Evolutionary conservation across 2,888 invertebrate species (phyloP).

Genomic region (Papilio elwesi): DNA sequence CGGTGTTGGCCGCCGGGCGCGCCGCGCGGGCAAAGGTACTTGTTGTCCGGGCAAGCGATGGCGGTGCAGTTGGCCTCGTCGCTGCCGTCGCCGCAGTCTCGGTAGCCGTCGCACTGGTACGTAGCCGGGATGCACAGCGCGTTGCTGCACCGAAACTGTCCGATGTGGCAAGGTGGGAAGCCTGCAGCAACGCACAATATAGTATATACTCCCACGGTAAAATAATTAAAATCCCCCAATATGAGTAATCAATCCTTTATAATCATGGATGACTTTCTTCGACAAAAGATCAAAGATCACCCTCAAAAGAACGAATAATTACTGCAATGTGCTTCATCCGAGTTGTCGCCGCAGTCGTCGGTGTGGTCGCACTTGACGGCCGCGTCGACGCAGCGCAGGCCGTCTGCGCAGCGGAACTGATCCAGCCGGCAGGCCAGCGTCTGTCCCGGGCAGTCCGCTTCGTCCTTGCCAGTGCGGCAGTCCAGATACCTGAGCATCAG

Average conservation of each 20-base stretch:
- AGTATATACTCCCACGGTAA: neutral
- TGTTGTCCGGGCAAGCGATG: slow-evolving; percentile 94
- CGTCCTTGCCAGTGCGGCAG: slow-evolving; percentile 93
- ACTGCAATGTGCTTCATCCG: slow-evolving; percentile 96
- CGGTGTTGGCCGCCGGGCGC: slow-evolving; percentile 89
- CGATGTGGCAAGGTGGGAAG: slow-evolving; percentile 94
- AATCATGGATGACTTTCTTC: no score
- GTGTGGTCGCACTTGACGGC: slow-evolving; percentile 92
- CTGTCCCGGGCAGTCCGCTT: slow-evolving; percentile 88
- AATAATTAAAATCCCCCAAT: no score
- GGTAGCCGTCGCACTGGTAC: slow-evolving; percentile 93
- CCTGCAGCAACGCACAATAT: slow-evolving; percentile 75
- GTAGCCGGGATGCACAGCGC: slow-evolving; percentile 95
- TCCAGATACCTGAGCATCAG: slow-evolving; percentile 86
- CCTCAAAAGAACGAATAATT: slow-evolving; percentile 57
- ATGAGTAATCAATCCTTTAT: no score
- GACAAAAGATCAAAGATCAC: no score
- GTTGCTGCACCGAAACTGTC: slow-evolving; percentile 96
- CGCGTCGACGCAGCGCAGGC: slow-evolving; percentile 91
- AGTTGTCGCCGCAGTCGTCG: slow-evolving; percentile 95
- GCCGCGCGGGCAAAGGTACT: slow-evolving; percentile 93
- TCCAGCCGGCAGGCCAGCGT: slow-evolving; percentile 88
- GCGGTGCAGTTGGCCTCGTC: slow-evolving; percentile 95
- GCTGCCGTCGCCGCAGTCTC: slow-evolving; percentile 96
- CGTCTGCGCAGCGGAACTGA: slow-evolving; percentile 93